Evolutionary conservation across 1,140 invertebrate genomes (phyloP).

Genomic region (Maconellicoccus hirsutus): DNA sequence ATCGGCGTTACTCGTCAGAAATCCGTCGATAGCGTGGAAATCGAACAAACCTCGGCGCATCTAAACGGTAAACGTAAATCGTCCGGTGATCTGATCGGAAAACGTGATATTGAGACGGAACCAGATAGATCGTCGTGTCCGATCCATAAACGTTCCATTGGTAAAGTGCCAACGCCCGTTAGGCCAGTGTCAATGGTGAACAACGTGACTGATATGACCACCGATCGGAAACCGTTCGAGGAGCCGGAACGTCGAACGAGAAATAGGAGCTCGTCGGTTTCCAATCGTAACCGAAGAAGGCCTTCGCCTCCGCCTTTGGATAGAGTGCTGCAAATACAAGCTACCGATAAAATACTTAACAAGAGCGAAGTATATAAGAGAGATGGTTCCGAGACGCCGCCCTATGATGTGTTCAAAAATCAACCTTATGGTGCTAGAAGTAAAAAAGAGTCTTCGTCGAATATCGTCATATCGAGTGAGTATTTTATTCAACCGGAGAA

Average conservation of each 20-base stretch:
- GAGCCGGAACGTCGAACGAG: constrained; percentile 19
- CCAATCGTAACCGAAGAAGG: constrained; percentile 31
- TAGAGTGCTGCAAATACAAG: constrained; percentile 26
- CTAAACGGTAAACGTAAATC: background rate
- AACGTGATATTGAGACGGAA: background rate
- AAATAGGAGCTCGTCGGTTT: constrained; percentile 30
- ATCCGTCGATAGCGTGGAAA: too few relatives aligned
- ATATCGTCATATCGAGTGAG: constrained; percentile 12
- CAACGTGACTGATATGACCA: background rate
- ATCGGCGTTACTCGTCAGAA: too few relatives aligned
- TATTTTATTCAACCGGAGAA: too few relatives aligned
- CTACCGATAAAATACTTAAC: constrained; percentile 16
- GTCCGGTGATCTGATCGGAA: background rate
- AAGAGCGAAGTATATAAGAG: background rate
- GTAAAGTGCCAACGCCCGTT: background rate
- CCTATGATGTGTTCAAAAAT: background rate
- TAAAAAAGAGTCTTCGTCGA: background rate
- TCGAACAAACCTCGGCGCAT: background rate
- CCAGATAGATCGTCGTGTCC: background rate
- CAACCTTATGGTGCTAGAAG: background rate
- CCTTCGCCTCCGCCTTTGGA: constrained; percentile 31
- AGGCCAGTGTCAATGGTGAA: constrained; percentile 11
- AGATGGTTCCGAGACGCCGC: background rate
- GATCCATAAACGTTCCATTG: background rate
- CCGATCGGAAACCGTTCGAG: constrained; percentile 24